A percentile compares a stretch with the other conserved stretches of the same genome.
These are phyloP conservation scores for Leptoteleia sp. DNA, from an alignment of 1,140 invertebrate species.

Conservation along the genomic window DNA sequence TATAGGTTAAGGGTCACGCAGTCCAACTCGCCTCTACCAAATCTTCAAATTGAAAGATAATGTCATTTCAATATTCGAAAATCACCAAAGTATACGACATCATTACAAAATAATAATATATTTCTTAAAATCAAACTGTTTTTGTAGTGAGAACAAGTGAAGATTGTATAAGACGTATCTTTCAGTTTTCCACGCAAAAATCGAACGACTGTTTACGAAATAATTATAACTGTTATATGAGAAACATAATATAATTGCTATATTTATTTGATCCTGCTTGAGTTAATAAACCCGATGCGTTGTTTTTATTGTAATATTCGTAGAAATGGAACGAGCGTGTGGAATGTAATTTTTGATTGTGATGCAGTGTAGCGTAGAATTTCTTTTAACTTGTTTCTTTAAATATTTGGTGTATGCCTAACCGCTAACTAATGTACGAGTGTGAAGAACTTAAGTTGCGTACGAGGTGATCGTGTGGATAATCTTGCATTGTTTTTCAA, in stretches of 20 bases:
- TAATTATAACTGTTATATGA: slow-evolving; percentile 57
- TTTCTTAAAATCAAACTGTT: slow-evolving; percentile 20
- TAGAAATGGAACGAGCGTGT: slow-evolving; percentile 48
- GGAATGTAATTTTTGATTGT: slow-evolving; percentile 67
- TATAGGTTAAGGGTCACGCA: slow-evolving; percentile 20
- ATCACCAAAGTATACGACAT: slow-evolving; percentile 70
- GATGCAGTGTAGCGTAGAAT: slow-evolving; percentile 70
- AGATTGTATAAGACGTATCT: no score
- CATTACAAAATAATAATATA: slow-evolving; percentile 45
- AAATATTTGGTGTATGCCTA: slow-evolving; percentile 41
- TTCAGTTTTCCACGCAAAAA: slow-evolving; percentile 5
- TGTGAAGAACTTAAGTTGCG: slow-evolving; percentile 57
- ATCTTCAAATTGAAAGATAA: slow-evolving; percentile 35
- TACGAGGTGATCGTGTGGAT: slow-evolving; percentile 74
- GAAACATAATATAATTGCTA: slow-evolving; percentile 72
- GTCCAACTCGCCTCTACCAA: slow-evolving; percentile 35
- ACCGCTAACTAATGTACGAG: slow-evolving; percentile 67
- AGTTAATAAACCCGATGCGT: slow-evolving; percentile 63
- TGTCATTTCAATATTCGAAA: slow-evolving; percentile 41
- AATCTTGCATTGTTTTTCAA: slow-evolving; percentile 74
- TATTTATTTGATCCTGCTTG: slow-evolving; percentile 75
- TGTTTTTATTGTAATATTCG: slow-evolving; percentile 53
- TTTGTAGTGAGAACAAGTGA: background rate
- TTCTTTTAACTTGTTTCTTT: slow-evolving; percentile 44
- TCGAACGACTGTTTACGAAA: slow-evolving; percentile 20